phyloP scores from a whole-genome alignment of 2,113 vertebrate genomes.

The Rhinopomastus cyanomelas region DNA sequence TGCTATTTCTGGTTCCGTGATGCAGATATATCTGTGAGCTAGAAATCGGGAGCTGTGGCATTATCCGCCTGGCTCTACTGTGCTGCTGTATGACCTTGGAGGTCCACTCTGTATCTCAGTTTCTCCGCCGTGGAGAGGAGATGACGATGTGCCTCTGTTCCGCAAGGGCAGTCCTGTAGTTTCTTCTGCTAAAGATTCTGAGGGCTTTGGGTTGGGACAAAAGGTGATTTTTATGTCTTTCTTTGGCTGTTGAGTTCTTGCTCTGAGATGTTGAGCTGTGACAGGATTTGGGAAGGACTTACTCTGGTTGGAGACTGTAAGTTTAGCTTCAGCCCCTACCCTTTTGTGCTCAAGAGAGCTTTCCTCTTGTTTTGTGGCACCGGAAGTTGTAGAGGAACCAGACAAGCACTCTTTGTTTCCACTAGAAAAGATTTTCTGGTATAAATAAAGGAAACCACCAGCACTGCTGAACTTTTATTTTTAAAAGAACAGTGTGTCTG shows the following conservation, averaged over 20 bases:
- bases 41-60: neutral
- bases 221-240: neutral
- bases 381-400: constrained; percentile 56
- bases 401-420: constrained; percentile 74
- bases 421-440: constrained; percentile 65
- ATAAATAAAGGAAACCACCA: constrained; percentile 70
- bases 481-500: constrained; percentile 34
- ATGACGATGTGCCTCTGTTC: neutral
- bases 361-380: constrained; percentile 48
- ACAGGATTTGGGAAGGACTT: neutral
- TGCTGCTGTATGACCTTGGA: neutral
- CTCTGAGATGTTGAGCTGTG: neutral
- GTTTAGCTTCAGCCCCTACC: constrained; percentile 23
- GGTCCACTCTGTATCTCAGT: neutral
- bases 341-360: neutral
- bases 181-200: neutral
- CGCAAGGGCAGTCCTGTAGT: neutral
- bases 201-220: neutral
- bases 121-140: neutral
- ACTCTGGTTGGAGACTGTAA: neutral
- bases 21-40: neutral
- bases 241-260: neutral
- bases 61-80: neutral
- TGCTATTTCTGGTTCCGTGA: neutral
- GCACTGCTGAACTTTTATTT: constrained; percentile 36